Evolutionary conservation across 2,888 invertebrate species (phyloP), one percentile per base, ranked within the genome.

Genomic region (Melanophora roralis): DNA sequence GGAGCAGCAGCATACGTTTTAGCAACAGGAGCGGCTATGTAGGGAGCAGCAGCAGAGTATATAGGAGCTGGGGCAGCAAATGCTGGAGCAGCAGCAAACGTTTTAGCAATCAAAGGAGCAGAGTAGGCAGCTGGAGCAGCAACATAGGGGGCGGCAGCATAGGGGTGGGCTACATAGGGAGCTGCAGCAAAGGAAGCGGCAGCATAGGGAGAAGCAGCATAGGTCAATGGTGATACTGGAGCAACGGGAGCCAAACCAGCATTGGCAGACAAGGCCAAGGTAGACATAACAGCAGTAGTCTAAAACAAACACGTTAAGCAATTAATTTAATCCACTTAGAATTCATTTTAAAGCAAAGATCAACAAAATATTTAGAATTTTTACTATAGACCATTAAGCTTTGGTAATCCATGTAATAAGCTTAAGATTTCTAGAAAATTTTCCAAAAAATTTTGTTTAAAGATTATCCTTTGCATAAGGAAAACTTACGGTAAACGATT

Each of bases 401-500:
- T 34, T 19, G 23, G 14, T 59, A 51, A 49, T 60, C 60, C 71
- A 64, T 9, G 19, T 34, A 40, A 1, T 34, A 6, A 0, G 43
- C 16, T 2, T 49, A 38, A 36, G 21, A 32, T 7, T 9, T 47
- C 16, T 27, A 67, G 74, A 16, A 21, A 45, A 49, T 38, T 40
- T 47, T 57, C 23, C 69, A 21, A 6, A 49, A 36, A 38, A 34
- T 40, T 49, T 34, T 38, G 40, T 57, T 53, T 45, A 16, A 7
- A 36, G 23, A n/a, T 5, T n/a, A n/a, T n/a, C n/a, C n/a, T n/a
- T 36, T 49, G 9, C 7, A 34, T n/a, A 85, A 89, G 9, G 4
- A 34, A n/a, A 85, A 89, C 90, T 90, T 87, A 90, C 90, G 87
- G 88, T 86, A 86, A 90, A 86, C 86, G 89, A 87, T 89, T 88